Conservation (phyloP, 2,797 vertebrate genomes). For the Apogon talboti region DNA sequence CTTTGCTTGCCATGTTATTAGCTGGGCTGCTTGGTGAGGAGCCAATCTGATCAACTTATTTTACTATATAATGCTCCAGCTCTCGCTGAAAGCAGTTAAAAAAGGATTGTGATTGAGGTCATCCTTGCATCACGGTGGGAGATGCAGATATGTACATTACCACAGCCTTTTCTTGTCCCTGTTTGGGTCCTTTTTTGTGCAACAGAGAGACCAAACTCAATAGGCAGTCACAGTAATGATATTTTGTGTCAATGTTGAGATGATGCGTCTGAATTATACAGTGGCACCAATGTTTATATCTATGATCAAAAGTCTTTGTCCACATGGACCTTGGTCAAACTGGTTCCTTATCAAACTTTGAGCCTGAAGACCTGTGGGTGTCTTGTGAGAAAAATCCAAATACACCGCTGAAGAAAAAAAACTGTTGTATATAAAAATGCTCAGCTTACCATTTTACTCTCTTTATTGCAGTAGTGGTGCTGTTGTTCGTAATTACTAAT, state of each 20-base stretch:
- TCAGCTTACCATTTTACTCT: constrained; percentile 12
- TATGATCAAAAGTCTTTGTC: constrained; percentile 68
- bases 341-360: constrained; percentile 1
- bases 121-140: constrained; percentile 86
- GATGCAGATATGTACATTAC: constrained; percentile 85
- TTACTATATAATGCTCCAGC: constrained; percentile 77
- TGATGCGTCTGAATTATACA: constrained; percentile 74
- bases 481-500: constrained; percentile 37
- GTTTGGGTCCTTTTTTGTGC: constrained; percentile 69
- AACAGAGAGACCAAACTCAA: constrained; percentile 75
- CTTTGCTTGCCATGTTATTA: constrained; percentile 88
- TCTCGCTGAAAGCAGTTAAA: constrained; percentile 83
- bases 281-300: constrained; percentile 66
- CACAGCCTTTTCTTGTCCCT: constrained; percentile 79
- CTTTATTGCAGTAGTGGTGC: constrained; percentile 5
- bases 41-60: constrained; percentile 90
- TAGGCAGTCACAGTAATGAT: constrained; percentile 81
- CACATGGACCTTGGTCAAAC: background rate
- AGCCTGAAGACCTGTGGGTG: background rate
- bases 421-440: background rate
- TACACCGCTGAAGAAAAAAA: background rate
- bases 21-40: constrained; percentile 80
- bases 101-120: constrained; percentile 90
- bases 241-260: constrained; percentile 76
- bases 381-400: background rate